Conservation (phyloP, 2,113 vertebrate species). For the Dasyurus viverrinus region DNA sequence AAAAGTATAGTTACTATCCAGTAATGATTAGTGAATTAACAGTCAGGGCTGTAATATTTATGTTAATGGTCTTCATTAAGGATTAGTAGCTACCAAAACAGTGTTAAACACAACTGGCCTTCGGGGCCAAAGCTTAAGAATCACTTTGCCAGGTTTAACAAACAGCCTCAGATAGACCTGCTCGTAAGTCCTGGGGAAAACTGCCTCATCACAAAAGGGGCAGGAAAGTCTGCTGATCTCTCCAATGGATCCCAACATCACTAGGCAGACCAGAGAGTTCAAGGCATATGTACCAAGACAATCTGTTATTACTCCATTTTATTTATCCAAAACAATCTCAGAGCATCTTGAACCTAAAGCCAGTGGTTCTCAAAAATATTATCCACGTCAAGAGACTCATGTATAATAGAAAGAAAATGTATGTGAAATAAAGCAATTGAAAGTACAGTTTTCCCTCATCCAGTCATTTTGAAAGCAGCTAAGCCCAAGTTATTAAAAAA, state of each 20-base stretch:
- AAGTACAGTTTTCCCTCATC: not conserved
- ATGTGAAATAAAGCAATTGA: not conserved
- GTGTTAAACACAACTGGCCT: constrained; percentile 24
- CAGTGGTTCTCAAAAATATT: not conserved
- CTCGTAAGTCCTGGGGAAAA: not conserved
- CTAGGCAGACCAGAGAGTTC: not conserved
- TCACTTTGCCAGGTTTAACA: not conserved
- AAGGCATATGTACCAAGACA: not conserved
- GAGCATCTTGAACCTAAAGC: not conserved
- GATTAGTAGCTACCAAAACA: constrained; percentile 49
- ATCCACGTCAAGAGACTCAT: not conserved
- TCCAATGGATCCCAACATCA: not conserved
- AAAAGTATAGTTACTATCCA: constrained; percentile 49
- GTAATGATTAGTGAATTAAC: constrained; percentile 27
- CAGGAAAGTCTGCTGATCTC: not conserved
- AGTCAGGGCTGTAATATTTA: constrained; percentile 6
- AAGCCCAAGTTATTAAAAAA: not conserved
- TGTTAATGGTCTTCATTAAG: constrained; percentile 36
- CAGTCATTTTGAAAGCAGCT: not conserved
- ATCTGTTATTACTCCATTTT: not conserved
- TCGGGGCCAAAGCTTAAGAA: constrained; percentile 18
- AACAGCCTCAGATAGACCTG: not conserved
- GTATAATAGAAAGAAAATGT: not conserved
- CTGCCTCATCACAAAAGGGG: not conserved
- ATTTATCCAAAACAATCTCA: not conserved